Conservation (phyloP, 2,888 invertebrate species). For the Polymixis lichenea region DNA sequence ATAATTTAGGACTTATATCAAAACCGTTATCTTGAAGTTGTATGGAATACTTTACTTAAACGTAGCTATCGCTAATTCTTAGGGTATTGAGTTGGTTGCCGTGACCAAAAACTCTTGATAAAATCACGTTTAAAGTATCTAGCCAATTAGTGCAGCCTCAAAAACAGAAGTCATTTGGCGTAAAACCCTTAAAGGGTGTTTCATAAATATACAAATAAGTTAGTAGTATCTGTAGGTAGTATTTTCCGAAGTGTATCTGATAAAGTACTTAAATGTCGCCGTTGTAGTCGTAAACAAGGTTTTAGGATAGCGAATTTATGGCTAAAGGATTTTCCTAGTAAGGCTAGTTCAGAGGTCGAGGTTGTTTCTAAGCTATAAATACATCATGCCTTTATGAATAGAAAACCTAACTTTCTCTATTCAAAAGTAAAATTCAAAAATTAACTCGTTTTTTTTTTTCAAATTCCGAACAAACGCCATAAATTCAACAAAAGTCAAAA, state of each 20-base stretch:
- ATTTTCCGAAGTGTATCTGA: constrained; percentile 53
- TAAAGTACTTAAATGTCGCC: constrained; percentile 50
- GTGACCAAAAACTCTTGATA: constrained; percentile 18
- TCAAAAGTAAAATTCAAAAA: neutral
- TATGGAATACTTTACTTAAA: neutral
- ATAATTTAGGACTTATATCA: neutral
- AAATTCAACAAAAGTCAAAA: constrained; percentile 11
- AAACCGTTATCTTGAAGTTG: neutral
- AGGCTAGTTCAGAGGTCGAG: constrained; percentile 42
- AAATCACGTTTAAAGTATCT: constrained; percentile 2
- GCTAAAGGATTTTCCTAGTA: constrained; percentile 24
- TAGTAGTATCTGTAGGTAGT: constrained; percentile 26
- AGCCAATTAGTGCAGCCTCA: constrained; percentile 46
- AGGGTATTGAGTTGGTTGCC: neutral
- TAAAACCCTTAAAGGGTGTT: constrained; percentile 29
- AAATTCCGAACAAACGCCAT: constrained; percentile 21
- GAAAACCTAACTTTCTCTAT: constrained; percentile 7
- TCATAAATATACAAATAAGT: constrained; percentile 37
- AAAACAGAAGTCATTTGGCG: constrained; percentile 21
- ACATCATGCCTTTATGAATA: neutral
- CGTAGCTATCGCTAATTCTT: neutral
- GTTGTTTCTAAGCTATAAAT: neutral
- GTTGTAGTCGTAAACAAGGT: constrained; percentile 45
- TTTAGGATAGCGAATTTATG: constrained; percentile 47
- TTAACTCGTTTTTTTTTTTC: neutral